Evolutionary conservation across 2,797 vertebrate species (phyloP), one percentile per base, ranked within the genome.

Genomic region (Myiothlypis coronata): DNA sequence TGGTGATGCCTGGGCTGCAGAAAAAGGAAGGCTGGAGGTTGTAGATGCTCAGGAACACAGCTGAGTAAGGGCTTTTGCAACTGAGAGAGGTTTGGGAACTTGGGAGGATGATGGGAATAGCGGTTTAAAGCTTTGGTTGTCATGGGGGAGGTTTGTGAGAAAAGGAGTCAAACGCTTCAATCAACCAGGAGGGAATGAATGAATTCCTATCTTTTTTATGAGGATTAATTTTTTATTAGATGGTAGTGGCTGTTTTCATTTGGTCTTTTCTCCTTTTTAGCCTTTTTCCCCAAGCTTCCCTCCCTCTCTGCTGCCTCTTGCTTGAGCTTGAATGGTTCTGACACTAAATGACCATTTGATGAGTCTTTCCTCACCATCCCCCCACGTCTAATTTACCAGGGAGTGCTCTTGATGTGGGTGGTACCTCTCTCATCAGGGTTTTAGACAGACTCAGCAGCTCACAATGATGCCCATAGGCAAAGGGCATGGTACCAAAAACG

Each of bases 281-380:
- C 22, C 47, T 56, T 75, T 56, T 20, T 8, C 8, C 8, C 8
- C 34, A 70, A 57, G 34, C 65, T 52, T 86, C 39, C 35, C 19
- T 81, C 43, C 27, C 4, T 91, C 43, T 14, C 49, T 67, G 0
- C 9, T 72, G 34, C 74, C 24, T 82, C n/a, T 67, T 26, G 8
- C 64, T 70, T 92, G 67, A 85, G 60, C 67, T 34, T 86, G 55
- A 83, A 86, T 64, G 21, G 11, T 52, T 90, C 17, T 89, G 52
- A 47, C 47, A 81, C 43, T 69, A 85, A 72, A 71, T 53, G 84
- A 41, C 76, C 82, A 61, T 94, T 96, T 91, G 84, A 85, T 83
- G 82, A 76, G 59, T 53, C 60, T 78, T 71, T 83, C 37, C 34
- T 60, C 49, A 28, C 70, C 64, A 56, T 67, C 52, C 76, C 53